Evolutionary conservation across 2,797 vertebrate species (phyloP), one percentile per base, ranked within the genome.

Genomic region (Amphiprion clarkii): DNA sequence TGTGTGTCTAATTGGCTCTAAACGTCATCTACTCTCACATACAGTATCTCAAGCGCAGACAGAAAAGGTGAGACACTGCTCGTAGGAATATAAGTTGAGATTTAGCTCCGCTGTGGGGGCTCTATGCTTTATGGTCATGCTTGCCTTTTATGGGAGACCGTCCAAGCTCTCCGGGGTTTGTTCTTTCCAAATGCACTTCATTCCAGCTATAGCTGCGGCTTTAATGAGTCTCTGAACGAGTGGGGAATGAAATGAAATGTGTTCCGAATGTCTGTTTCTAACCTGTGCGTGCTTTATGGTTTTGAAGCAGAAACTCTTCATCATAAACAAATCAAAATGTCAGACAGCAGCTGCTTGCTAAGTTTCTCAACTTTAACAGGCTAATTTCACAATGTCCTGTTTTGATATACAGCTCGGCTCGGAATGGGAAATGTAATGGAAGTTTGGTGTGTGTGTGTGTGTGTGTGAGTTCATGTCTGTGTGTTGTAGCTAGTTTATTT

Each of bases 401-500:
- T 74, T 72, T 84, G 72, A 79, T 87, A 36, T 69, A 76, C 75
- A 52, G 55, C 74, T 77, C 59, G 56, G 29, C 64, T 69, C 67
- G 55, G 70, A 63, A 40, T n/a, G 33, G 46, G 61, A 68, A 49
- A 65, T 80, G 14, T 56, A 62, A 63, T 76, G 59, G 76, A 74
- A 53, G 74, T 81, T 82, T 71, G 3, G 62, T 79, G 40, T 55
- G 36, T 76, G 58, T 79, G 77, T 74, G 31, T 58, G 40, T 55
- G 36, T 67, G 36, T 68, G 49, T 62, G 33, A 58, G 67, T 58
- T 10, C 56, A 25, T 36, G 61, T 79, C 44, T 73, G 70, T 76
- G 59, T 80, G 77, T 74, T 67, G 74, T 78, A 67, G n/a, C 52
- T 40, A 67, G 76, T 84, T 77, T 69, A 63, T 81, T 74, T 89